Percentiles rank a stretch among this genome's conserved stretches.
phyloP scores from a whole-genome alignment of 2,888 invertebrate species.

The Ctena decussata region DNA sequence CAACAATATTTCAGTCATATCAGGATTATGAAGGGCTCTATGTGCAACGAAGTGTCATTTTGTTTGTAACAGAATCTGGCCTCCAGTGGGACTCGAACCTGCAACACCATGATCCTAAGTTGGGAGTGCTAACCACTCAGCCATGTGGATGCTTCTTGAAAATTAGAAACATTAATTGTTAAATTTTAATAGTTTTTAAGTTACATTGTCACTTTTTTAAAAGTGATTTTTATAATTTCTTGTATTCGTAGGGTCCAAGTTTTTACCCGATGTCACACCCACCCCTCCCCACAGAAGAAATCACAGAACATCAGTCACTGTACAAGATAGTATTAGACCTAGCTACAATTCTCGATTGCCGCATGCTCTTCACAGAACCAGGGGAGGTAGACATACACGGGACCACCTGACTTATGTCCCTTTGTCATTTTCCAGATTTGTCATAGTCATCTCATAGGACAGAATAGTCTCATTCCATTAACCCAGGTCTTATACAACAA shows the following conservation, averaged over 20 bases:
- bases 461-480: neutral
- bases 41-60: no score
- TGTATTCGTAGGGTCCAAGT: conserved; percentile 90
- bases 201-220: no score
- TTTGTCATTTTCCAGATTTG: conserved; percentile 83
- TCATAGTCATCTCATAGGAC: neutral
- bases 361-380: conserved; percentile 90
- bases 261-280: conserved; percentile 96
- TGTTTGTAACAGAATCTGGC: no score
- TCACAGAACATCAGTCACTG: conserved; percentile 94
- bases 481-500: no score
- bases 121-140: no score
- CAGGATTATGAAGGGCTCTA: no score
- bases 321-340: conserved; percentile 92
- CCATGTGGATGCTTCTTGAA: no score
- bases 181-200: no score
- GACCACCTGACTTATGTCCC: conserved; percentile 55
- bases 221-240: neutral
- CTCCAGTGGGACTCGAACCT: no score
- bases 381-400: conserved; percentile 81
- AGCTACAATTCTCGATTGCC: conserved; percentile 94
- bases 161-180: no score
- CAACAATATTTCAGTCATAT: no score
- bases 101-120: no score
- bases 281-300: conserved; percentile 94